A percentile compares a stretch with the other conserved stretches of the same genome.
These are phyloP conservation scores for Melanchra persicariae DNA, from an alignment of 2,888 invertebrate genomes.

Conservation along the genomic window DNA sequence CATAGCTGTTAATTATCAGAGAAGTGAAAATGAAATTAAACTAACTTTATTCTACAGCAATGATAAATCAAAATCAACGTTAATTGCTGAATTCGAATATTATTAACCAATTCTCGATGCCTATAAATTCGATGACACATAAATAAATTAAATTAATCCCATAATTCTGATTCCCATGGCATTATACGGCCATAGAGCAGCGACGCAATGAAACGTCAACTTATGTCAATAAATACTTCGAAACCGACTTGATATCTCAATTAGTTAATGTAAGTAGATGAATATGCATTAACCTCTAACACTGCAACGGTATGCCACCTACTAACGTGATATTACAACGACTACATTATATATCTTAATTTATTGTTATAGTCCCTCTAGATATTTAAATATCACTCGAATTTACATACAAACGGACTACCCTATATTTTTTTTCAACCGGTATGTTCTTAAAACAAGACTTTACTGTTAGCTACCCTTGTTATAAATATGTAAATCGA, in stretches of 20 bases:
- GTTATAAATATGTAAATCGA: slow-evolving; percentile 62
- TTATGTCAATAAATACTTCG: slow-evolving; percentile 46
- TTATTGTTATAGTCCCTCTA: slow-evolving; percentile 56
- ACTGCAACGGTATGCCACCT: slow-evolving; percentile 39
- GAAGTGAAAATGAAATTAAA: slow-evolving; percentile 20
- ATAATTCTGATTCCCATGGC: slow-evolving; percentile 32
- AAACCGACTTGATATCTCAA: slow-evolving; percentile 52
- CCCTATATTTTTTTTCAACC: slow-evolving; percentile 58
- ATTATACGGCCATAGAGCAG: slow-evolving; percentile 15
- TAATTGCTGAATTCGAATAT: slow-evolving; percentile 54
- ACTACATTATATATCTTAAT: slow-evolving; percentile 47
- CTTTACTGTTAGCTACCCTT: slow-evolving; percentile 67
- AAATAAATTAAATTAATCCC: slow-evolving; percentile 27
- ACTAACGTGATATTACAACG: slow-evolving; percentile 23
- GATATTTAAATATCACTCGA: slow-evolving; percentile 54
- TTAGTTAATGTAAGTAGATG: slow-evolving; percentile 42
- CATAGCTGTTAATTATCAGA: not conserved
- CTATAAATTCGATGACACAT: slow-evolving; percentile 47
- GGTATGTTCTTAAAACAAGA: slow-evolving; percentile 59
- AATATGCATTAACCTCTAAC: slow-evolving; percentile 48
- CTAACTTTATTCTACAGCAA: not conserved
- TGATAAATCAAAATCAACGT: slow-evolving; percentile 45
- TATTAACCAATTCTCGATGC: slow-evolving; percentile 22
- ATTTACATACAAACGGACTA: slow-evolving; percentile 63
- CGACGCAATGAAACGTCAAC: slow-evolving; percentile 20